Base-by-base conservation (phyloP, 2,113 vertebrate species). In the Mirza zaza region DNA sequence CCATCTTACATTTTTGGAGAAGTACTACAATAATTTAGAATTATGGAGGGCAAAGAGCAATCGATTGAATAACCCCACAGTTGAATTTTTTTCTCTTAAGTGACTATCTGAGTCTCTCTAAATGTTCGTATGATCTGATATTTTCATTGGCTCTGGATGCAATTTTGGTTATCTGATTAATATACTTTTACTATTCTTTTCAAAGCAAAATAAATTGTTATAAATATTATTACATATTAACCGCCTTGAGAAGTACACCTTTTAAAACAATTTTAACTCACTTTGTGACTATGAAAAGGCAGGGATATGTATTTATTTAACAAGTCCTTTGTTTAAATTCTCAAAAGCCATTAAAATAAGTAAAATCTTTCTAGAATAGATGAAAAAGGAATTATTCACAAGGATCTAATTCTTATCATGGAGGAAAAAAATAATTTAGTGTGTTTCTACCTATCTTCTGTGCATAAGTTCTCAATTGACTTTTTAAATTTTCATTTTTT, bases 281-380 rank as follows among this genome's bases (percentile, higher is more conserved):
- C 34, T 90, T 0, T 75, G 36, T 55, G 10, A 87, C n/a, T 65
- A 86, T 45, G 48, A 76, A 92, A 89, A 86, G 68, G 48, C 86
- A 63, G 77, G 34, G 45, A 48, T 75, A 73, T 68, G 5, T 39
- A 93, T 86, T 95, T 67, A 86, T 36, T 79, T 83, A 87, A 91
- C 0, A 36, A 67, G 25, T 34, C 34, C 48, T 93, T 93, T 93
- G 92, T 89, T 75, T 91, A 76, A 96, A 91, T 93, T 93, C 87
- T 97, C 65, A 87, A 93, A 97, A 90, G 57, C 45, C 57, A 94
- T n/a, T 52, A 87, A n/a, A 63, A 79, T 76, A n/a, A 87, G 59
- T 21, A 45, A 81, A 80, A 71, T 48, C 21, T 96, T 96, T 48
- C 63, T 65, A 52, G 32, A 68, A 34, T 12, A 89, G 25, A 80